Conservation (phyloP, 2,113 vertebrate genomes). For the Myrmecobius fasciatus region DNA sequence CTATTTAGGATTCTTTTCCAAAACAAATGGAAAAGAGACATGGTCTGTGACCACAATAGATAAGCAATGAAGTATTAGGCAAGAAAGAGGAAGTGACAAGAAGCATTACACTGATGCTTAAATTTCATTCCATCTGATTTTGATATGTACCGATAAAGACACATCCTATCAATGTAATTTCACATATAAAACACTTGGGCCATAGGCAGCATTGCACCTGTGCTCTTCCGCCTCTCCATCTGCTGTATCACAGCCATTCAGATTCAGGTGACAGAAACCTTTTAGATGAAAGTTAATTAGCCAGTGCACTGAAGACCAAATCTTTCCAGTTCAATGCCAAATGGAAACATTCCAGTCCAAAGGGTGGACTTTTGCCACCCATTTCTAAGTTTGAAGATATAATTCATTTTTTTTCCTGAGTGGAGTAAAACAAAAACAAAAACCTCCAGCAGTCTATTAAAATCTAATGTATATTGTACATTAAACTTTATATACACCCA, state of each 20-base stretch:
- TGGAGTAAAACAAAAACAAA: conserved; percentile 47
- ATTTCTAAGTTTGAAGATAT: conserved; percentile 53
- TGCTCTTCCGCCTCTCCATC: conserved; percentile 65
- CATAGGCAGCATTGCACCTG: conserved; percentile 64
- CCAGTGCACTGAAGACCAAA: conserved; percentile 65
- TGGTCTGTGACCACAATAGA: conserved; percentile 70
- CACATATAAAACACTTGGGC: conserved; percentile 59
- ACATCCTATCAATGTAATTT: conserved; percentile 65
- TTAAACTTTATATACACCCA: conserved; percentile 56
- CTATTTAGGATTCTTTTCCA: conserved; percentile 72
- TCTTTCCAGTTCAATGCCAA: conserved; percentile 41
- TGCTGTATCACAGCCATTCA: conserved; percentile 71
- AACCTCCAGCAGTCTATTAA: conserved; percentile 34
- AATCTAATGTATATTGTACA: conserved; percentile 18
- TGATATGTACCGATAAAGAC: conserved; percentile 68
- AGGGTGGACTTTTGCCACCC: conserved; percentile 5
- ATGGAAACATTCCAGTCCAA: conserved; percentile 57
- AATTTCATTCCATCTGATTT: conserved; percentile 72
- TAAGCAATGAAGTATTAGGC: conserved; percentile 72
- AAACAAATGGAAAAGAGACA: conserved; percentile 76
- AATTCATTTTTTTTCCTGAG: conserved; percentile 42
- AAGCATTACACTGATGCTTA: conserved; percentile 64
- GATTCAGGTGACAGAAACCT: conserved; percentile 70
- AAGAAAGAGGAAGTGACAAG: conserved; percentile 71
- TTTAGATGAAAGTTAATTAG: conserved; percentile 80